Evolutionary conservation across 2,888 invertebrate genomes (phyloP), one percentile per base, ranked within the genome.

Genomic region (Eulithis prunata): DNA sequence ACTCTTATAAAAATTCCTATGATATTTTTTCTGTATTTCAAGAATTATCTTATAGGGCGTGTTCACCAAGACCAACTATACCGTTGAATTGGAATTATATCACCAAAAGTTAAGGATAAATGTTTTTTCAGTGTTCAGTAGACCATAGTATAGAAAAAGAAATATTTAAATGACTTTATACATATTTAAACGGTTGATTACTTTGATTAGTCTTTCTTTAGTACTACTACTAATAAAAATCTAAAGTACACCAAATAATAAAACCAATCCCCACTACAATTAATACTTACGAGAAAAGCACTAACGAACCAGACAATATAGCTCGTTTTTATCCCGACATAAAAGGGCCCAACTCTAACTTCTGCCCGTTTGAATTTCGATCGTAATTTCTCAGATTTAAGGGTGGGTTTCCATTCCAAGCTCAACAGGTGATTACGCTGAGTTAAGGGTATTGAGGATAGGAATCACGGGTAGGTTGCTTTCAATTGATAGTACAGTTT

Each of bases 401-500:
- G 64, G 72, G 71, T 41, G 5, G 62, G 58, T 72, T 77, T 81
- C 43, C 43, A 41, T 51, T 69, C 70, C 3, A 14, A 12, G 57
- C 13, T 62, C 70, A 64, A 66, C 69, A 78, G 77, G 76, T 75
- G 72, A 77, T 81, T 78, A 78, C 64, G 71, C 51, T 64, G 66
- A 69, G 68, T 56, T 65, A 68, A 63, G 58, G 71, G 76, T 80
- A 74, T 74, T 60, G 70, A 71, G 75, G 52, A 63, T 71, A 82
- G 85, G 83, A 86, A 86, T 84, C 85, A 87, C 82, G 83, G 84
- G 70, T 79, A 82, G 85, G 82, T 85, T 81, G 83, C 74, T 87
- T 88, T 86, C 84, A 88, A 87, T 87, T 87, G 85, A 83, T 86
- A 83, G 82, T 80, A 77, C 80, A 83, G 85, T 86, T 84, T 79